Evolutionary conservation across 2,797 vertebrate species (phyloP).

Genomic region (Sternotherus odoratus): DNA sequence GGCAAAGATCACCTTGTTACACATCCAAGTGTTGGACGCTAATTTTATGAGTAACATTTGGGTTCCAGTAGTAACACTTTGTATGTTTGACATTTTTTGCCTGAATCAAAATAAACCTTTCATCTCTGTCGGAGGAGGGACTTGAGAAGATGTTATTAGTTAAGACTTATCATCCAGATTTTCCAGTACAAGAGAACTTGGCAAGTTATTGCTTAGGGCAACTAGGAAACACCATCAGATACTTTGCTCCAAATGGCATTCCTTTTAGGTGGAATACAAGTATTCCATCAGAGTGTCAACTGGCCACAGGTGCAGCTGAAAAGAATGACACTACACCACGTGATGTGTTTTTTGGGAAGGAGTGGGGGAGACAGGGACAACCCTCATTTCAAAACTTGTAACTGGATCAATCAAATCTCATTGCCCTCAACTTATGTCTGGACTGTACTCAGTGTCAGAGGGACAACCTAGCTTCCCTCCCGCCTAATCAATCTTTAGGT

Average conservation of each 20-base stretch:
- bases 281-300: not conserved
- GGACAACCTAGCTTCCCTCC: not conserved
- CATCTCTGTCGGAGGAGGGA: not conserved
- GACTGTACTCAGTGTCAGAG: not conserved
- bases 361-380: not conserved
- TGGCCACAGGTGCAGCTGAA: not conserved
- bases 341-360: not conserved
- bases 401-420: not conserved
- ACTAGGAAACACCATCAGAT: slow-evolving; percentile 9
- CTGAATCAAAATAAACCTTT: not conserved
- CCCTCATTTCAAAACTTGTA: rapidly evolving
- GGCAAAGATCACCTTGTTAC: slow-evolving; percentile 35
- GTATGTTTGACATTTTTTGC: slow-evolving; percentile 52
- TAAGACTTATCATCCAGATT: not conserved
- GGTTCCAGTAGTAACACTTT: slow-evolving; percentile 48
- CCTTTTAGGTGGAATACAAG: not conserved
- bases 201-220: slow-evolving; percentile 31
- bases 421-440: not conserved
- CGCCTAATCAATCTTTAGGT: not conserved
- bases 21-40: slow-evolving; percentile 41
- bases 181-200: not conserved
- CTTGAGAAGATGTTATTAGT: not conserved
- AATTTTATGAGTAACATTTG: slow-evolving; percentile 62
- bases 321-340: not conserved
- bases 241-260: slow-evolving; percentile 38